These are phyloP conservation scores for Aegotheles bennettii DNA, from an alignment of 2,113 vertebrate species.

Conservation along the genomic window DNA sequence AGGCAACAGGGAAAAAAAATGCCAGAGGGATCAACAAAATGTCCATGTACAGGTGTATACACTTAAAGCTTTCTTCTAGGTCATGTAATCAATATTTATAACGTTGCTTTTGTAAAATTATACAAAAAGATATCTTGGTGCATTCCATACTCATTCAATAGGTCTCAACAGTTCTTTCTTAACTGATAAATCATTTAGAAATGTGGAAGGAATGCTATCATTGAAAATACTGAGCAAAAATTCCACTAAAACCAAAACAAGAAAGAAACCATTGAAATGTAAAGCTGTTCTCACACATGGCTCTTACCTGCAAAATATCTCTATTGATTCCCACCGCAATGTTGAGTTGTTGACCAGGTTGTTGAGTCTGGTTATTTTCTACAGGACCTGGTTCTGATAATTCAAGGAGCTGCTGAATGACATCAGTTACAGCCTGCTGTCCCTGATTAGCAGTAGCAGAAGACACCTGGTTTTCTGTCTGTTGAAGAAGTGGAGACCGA, in stretches of 20 bases:
- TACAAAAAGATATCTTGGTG: not conserved
- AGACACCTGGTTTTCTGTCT: slow-evolving; percentile 68
- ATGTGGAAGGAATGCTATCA: not conserved
- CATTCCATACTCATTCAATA: fast-evolving
- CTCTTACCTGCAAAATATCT: slow-evolving; percentile 93
- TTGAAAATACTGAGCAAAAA: not conserved
- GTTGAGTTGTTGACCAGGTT: slow-evolving; percentile 78
- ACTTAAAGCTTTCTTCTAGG: not conserved
- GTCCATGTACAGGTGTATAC: fast-evolving
- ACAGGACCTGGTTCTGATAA: slow-evolving; percentile 89
- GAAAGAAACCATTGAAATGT: not conserved
- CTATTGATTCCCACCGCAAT: slow-evolving; percentile 91
- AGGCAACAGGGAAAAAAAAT: not conserved
- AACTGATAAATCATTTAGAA: not conserved
- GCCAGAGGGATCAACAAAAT: not conserved
- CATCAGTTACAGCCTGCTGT: slow-evolving; percentile 88
- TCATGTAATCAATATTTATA: not conserved
- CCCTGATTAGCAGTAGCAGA: slow-evolving; percentile 73
- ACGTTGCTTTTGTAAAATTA: not conserved
- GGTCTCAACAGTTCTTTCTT: not conserved
- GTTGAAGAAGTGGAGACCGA: slow-evolving; percentile 71
- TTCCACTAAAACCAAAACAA: not conserved
- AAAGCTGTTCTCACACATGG: not conserved
- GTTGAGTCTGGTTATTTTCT: slow-evolving; percentile 81
- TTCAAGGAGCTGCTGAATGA: slow-evolving; percentile 96